phyloP scores from a whole-genome alignment of 2,888 invertebrate genomes.

The Microplitis deprimator region DNA sequence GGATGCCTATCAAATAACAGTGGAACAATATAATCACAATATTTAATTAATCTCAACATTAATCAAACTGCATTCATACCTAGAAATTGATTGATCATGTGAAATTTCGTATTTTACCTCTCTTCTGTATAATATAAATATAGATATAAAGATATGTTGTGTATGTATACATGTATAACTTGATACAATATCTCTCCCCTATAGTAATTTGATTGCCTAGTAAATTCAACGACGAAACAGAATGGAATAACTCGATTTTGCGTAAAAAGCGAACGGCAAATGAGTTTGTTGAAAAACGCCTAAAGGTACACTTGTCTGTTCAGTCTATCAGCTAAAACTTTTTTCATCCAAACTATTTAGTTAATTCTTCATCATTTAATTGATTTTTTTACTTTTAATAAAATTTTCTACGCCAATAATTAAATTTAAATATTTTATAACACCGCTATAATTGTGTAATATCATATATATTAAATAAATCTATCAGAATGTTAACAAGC shows the following conservation, averaged over 20 bases:
- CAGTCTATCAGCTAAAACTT: background rate
- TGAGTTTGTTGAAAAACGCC: slow-evolving; percentile 33
- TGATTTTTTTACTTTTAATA: background rate
- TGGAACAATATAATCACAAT: background rate
- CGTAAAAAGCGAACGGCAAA: slow-evolving; percentile 21
- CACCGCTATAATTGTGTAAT: background rate
- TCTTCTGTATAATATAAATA: background rate
- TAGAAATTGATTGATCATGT: slow-evolving; percentile 3
- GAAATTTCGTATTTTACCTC: background rate
- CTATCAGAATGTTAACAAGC: background rate
- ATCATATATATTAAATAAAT: background rate
- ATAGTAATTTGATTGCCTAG: slow-evolving; percentile 34
- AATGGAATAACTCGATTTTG: slow-evolving; percentile 37
- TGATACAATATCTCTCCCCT: slow-evolving; percentile 24
- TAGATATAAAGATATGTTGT: background rate
- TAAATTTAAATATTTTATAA: background rate
- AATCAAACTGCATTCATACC: background rate
- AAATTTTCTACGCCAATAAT: background rate
- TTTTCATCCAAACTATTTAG: background rate
- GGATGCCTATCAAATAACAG: background rate
- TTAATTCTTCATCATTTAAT: background rate
- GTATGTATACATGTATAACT: background rate
- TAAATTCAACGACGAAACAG: slow-evolving; percentile 29
- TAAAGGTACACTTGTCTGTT: slow-evolving; percentile 22
- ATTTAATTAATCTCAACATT: background rate